A percentile compares a stretch with the other conserved stretches of the same genome.
Evolutionary conservation across 2,888 invertebrate genomes (phyloP).

Genomic region (Dysmachus trigonus): DNA sequence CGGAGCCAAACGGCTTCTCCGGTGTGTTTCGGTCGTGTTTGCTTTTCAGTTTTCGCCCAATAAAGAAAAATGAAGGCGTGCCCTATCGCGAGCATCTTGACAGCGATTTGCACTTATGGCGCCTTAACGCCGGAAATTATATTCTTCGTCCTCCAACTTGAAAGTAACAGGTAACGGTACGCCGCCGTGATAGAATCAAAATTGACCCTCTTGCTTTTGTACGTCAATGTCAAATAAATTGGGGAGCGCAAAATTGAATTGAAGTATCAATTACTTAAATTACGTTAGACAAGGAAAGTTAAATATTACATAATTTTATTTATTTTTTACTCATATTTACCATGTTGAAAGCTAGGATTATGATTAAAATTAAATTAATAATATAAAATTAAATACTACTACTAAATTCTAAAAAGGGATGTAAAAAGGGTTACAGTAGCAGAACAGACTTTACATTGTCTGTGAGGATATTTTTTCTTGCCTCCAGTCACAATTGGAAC

Average conservation of each 20-base stretch:
- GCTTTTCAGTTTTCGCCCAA: background rate
- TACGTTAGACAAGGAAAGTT: too few relatives aligned
- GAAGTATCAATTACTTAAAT: too few relatives aligned
- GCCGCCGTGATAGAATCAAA: background rate
- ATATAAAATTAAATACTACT: too few relatives aligned
- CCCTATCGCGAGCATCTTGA: constrained; percentile 23
- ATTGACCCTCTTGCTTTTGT: background rate
- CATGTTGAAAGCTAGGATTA: too few relatives aligned
- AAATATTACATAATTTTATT: too few relatives aligned
- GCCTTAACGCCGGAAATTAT: background rate
- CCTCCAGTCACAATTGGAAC: background rate
- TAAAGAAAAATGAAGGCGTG: constrained; percentile 34
- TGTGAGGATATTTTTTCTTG: background rate
- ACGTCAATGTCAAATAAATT: background rate
- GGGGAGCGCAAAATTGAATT: background rate
- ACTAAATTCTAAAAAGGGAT: too few relatives aligned
- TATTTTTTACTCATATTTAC: too few relatives aligned
- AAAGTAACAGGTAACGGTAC: constrained; percentile 4
- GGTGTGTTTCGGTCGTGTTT: background rate
- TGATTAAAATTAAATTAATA: too few relatives aligned
- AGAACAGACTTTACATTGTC: background rate
- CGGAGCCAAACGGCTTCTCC: background rate
- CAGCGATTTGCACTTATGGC: constrained; percentile 28
- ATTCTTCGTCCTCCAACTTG: background rate
- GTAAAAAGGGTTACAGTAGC: too few relatives aligned